Evolutionary conservation across 2,113 vertebrate genomes (phyloP).

Genomic region (Microtus oregoni): DNA sequence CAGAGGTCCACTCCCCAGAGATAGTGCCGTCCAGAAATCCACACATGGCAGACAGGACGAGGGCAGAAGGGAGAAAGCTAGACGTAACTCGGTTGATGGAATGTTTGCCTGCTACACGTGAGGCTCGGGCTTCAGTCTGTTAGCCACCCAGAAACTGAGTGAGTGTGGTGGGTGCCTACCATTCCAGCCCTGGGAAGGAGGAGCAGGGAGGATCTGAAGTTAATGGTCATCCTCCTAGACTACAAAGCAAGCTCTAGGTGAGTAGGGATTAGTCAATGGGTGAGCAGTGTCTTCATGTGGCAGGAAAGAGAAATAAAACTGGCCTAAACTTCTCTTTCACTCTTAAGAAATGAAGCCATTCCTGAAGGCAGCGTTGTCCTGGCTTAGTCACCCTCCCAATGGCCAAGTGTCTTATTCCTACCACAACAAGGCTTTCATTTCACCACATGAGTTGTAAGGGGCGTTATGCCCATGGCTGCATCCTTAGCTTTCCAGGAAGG

Average conservation of each 20-base stretch:
- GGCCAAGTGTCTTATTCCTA: background rate
- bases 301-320: background rate
- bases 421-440: background rate
- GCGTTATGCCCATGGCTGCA: background rate
- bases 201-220: background rate
- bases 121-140: background rate
- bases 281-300: background rate
- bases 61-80: background rate
- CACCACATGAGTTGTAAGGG: background rate
- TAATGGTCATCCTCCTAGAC: background rate
- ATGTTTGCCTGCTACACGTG: background rate
- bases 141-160: background rate
- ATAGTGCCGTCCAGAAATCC: background rate
- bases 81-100: background rate
- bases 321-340: background rate
- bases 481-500: background rate
- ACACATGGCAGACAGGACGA: background rate
- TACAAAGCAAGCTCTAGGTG: background rate
- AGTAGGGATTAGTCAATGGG: background rate
- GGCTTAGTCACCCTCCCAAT: background rate
- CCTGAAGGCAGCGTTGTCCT: background rate
- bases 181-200: background rate
- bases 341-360: background rate
- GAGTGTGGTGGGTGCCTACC: too few species aligned
- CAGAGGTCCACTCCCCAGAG: too few species aligned